Conservation (phyloP, 37 sponge, comb jelly and placozoan species). For the Chondrosia reniformis region DNA sequence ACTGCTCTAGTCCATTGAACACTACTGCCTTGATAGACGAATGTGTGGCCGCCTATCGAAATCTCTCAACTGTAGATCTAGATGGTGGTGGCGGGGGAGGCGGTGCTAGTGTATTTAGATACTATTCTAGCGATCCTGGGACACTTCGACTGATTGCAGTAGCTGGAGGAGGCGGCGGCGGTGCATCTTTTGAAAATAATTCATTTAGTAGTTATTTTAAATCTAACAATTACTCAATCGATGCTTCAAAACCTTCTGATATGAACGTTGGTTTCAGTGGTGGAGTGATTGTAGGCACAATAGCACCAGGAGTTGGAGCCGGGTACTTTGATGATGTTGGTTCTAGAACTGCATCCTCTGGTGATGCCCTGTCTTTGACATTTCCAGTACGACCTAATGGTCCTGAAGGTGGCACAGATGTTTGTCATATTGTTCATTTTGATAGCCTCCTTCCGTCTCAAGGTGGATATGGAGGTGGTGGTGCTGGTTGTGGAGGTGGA, state of each 20-base stretch:
- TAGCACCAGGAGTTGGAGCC: neutral
- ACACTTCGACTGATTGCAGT: constrained; percentile 6
- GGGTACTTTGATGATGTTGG: neutral
- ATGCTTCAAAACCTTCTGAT: neutral
- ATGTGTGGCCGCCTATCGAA: neutral
- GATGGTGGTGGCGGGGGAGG: constrained; percentile 25
- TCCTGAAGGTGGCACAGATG: neutral
- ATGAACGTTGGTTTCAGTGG: neutral
- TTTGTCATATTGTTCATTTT: neutral
- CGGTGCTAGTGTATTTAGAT: neutral
- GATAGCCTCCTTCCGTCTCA: neutral
- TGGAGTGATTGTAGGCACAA: neutral
- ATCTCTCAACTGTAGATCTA: neutral
- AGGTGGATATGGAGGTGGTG: constrained; percentile 46
- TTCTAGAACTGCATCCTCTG: neutral
- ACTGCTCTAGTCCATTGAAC: no score
- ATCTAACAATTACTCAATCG: neutral
- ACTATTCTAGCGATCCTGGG: neutral
- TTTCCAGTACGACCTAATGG: neutral
- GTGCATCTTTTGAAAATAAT: neutral
- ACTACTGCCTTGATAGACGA: neutral
- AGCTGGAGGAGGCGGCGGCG: constrained; percentile 16
- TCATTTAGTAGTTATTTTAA: neutral
- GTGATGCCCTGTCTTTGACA: no score
- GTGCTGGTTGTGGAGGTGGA: constrained; percentile 35